Conservation (phyloP, 2,113 vertebrate genomes). For the Chauna torquata region DNA sequence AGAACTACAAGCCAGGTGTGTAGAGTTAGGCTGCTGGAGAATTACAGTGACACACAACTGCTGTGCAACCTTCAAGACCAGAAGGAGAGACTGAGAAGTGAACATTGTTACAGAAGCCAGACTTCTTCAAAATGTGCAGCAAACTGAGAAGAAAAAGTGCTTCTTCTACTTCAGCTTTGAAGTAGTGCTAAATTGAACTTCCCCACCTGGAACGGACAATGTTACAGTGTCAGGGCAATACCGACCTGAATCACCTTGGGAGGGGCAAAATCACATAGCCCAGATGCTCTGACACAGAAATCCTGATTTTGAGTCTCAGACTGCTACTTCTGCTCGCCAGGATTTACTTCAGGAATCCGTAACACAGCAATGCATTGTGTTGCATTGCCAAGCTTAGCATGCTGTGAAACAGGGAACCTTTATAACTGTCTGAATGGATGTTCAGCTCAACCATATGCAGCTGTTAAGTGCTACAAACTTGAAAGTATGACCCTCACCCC, state of each 20-base stretch:
- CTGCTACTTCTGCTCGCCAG: not conserved
- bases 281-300: not conserved
- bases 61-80: not conserved
- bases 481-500: conserved; percentile 44
- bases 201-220: not conserved
- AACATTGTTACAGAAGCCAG: not conserved
- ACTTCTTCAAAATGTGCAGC: not conserved
- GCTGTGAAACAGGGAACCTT: not conserved
- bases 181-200: not conserved
- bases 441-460: not conserved
- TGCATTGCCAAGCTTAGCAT: not conserved
- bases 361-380: not conserved
- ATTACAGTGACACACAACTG: not conserved
- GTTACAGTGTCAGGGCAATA: not conserved
- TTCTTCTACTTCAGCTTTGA: not conserved
- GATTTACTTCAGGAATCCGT: not conserved
- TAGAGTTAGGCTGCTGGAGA: not conserved
- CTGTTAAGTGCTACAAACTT: not conserved
- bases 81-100: not conserved
- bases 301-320: not conserved
- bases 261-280: not conserved
- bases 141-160: not conserved
- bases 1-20: not conserved
- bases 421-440: not conserved
- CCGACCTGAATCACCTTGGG: not conserved